Evolutionary conservation across 2,888 invertebrate species (phyloP).

Genomic region (Syritta pipiens): DNA sequence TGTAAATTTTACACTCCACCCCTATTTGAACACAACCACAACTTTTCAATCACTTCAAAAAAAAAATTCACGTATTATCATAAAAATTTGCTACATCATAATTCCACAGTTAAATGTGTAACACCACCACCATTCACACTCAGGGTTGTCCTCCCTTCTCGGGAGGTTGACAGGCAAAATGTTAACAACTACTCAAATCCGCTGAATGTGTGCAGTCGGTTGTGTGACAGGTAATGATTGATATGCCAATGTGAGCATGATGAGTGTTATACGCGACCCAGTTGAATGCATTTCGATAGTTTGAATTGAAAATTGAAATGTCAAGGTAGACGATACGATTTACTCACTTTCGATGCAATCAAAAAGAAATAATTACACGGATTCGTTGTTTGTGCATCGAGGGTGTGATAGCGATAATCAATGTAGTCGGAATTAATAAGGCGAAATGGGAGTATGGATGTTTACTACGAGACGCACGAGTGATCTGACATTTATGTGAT

Average conservation of each 20-base stretch:
- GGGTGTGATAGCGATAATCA: conserved; percentile 4
- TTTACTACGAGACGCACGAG: conserved; percentile 37
- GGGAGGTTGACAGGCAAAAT: conserved; percentile 7
- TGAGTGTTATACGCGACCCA: conserved; percentile 22
- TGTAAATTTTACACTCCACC: too few relatives aligned
- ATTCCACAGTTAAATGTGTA: too few relatives aligned
- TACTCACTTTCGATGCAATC: neutral
- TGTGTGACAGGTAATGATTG: conserved; percentile 39
- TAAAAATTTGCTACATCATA: too few relatives aligned
- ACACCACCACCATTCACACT: too few relatives aligned
- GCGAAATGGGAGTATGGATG: conserved; percentile 15
- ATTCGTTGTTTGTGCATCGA: neutral
- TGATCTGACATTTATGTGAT: conserved; percentile 48
- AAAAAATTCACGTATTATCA: too few relatives aligned
- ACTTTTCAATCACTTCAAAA: too few relatives aligned
- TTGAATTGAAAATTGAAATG: conserved; percentile 36
- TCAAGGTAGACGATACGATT: conserved; percentile 32
- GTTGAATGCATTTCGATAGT: conserved; percentile 17
- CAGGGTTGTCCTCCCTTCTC: too few relatives aligned
- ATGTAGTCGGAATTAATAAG: conserved; percentile 48
- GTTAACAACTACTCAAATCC: conserved; percentile 15
- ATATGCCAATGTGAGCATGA: conserved; percentile 33
- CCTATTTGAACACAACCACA: too few relatives aligned
- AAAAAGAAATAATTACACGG: neutral
- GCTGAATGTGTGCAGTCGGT: conserved; percentile 18